phyloP scores from a whole-genome alignment of 2,797 vertebrate genomes.

The Anomalospiza imberbis region DNA sequence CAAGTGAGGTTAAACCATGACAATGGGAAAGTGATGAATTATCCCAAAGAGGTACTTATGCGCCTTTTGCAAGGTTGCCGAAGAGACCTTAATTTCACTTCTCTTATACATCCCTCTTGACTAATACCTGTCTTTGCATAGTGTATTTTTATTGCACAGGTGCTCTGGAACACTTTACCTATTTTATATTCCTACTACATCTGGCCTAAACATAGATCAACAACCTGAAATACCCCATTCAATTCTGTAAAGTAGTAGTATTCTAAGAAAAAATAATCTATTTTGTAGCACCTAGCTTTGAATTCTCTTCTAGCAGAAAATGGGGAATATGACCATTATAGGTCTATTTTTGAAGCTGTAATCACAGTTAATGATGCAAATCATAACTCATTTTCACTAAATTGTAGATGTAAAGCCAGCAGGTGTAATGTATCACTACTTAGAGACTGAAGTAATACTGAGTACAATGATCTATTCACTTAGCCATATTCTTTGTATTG shows the following conservation, averaged over 20 bases:
- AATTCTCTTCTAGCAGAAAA: background rate
- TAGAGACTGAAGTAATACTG: background rate
- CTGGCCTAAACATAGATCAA: background rate
- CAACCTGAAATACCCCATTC: background rate
- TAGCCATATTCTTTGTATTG: background rate
- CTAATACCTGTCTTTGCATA: background rate
- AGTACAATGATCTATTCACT: background rate
- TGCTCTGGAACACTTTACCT: background rate
- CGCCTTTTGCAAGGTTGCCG: background rate
- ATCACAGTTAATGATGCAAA: background rate
- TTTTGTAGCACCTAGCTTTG: background rate
- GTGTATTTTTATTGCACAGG: background rate
- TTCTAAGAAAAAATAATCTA: background rate
- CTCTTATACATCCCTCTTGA: background rate
- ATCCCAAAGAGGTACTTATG: background rate
- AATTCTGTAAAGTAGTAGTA: background rate
- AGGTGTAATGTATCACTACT: background rate
- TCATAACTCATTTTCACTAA: conserved; percentile 1
- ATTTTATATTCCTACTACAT: background rate
- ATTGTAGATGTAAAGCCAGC: background rate
- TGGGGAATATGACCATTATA: background rate
- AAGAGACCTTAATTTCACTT: background rate
- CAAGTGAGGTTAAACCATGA: background rate
- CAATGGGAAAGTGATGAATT: background rate
- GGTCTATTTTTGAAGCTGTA: background rate